phyloP scores from a whole-genome alignment of 1,140 invertebrate genomes.

The Saccostrea glomerata region DNA sequence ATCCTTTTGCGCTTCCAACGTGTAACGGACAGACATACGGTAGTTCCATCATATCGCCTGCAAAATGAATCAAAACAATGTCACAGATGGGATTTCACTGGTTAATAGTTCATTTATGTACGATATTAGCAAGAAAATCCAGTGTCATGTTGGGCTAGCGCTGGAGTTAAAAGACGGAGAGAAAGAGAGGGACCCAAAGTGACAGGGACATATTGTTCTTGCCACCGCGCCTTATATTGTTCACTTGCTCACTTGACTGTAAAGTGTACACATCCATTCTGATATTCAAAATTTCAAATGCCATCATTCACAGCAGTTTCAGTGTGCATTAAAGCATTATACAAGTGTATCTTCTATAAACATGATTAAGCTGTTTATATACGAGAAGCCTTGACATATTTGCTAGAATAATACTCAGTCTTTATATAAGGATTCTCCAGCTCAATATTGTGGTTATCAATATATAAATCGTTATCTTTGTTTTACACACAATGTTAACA shows the following conservation, averaged over 20 bases:
- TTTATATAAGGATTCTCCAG: background rate
- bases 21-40: slow-evolving; percentile 92
- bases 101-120: background rate
- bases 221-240: slow-evolving; percentile 4
- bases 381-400: slow-evolving; percentile 2
- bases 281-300: background rate
- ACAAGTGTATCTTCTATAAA: no score
- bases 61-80: slow-evolving; percentile 72
- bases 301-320: no score
- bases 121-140: background rate
- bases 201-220: background rate
- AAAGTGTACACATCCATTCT: slow-evolving; percentile 17
- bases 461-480: background rate
- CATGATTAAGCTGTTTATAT: no score
- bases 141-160: no score
- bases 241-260: slow-evolving; percentile 18
- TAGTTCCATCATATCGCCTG: slow-evolving; percentile 89
- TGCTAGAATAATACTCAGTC: background rate
- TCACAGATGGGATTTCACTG: background rate
- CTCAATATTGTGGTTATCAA: background rate
- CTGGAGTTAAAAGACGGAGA: no score
- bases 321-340: no score
- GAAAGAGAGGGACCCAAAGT: background rate
- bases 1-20: slow-evolving; percentile 93
- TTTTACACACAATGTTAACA: background rate